These are phyloP conservation scores for Apus apus DNA, from an alignment of 2,113 vertebrate genomes.

Conservation along the genomic window DNA sequence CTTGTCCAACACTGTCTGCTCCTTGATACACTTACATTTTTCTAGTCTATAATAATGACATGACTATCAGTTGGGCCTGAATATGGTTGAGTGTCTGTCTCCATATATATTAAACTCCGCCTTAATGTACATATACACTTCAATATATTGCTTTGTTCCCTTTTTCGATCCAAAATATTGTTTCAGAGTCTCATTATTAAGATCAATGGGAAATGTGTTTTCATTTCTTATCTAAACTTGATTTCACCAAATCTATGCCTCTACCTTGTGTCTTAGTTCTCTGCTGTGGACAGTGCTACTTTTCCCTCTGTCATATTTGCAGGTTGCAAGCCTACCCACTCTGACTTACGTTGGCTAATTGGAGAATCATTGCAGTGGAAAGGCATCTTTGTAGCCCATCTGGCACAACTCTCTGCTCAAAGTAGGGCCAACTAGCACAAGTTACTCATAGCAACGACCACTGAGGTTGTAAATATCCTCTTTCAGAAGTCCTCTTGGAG, in stretches of 20 bases:
- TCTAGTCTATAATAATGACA: neutral
- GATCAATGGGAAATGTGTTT: neutral
- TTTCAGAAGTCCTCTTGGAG: neutral
- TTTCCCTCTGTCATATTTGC: neutral
- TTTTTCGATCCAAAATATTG: neutral
- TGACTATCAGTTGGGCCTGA: neutral
- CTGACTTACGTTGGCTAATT: neutral
- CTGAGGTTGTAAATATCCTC: neutral
- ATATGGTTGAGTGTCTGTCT: neutral
- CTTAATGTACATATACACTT: neutral
- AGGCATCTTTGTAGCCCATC: neutral
- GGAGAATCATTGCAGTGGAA: neutral
- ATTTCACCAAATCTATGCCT: neutral
- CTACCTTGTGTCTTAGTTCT: neutral
- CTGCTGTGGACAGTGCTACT: neutral
- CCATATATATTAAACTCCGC: neutral
- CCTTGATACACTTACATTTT: neutral
- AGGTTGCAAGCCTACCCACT: neutral
- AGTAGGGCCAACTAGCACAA: neutral
- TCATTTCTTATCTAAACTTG: neutral
- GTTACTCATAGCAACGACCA: neutral
- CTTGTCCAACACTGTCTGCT: neutral
- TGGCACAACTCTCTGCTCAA: neutral
- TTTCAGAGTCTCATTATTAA: neutral
- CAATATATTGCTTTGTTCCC: neutral